These are phyloP conservation scores for Caenorhabditis sp. DNA, from an alignment of 2,888 invertebrate species.

Conservation along the genomic window DNA sequence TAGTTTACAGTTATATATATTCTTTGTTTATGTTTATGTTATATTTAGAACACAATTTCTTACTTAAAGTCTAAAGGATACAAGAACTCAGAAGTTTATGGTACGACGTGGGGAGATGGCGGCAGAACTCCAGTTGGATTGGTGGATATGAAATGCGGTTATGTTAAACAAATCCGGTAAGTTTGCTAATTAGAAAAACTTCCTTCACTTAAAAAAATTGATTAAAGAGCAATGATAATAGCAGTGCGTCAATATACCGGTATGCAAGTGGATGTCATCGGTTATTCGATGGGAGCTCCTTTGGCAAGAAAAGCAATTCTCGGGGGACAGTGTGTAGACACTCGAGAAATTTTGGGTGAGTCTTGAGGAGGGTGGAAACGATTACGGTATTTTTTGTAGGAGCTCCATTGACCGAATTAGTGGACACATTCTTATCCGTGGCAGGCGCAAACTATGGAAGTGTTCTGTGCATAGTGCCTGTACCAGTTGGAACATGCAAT, in stretches of 20 bases:
- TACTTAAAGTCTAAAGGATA: slow-evolving; percentile 71
- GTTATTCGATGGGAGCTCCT: slow-evolving; percentile 78
- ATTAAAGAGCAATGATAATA: slow-evolving; percentile 75
- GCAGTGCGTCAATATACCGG: slow-evolving; percentile 78
- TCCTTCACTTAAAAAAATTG: not conserved
- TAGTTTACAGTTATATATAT: too few species aligned
- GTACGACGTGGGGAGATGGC: slow-evolving; percentile 78
- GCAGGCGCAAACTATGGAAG: slow-evolving; percentile 78
- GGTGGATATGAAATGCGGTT: slow-evolving; percentile 77
- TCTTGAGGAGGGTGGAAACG: not conserved
- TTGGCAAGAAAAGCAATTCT: slow-evolving; percentile 75
- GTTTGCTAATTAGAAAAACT: slow-evolving; percentile 16
- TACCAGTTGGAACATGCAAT: slow-evolving; percentile 77
- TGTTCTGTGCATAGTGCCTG: slow-evolving; percentile 75
- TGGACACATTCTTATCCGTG: slow-evolving; percentile 77
- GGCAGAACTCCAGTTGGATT: slow-evolving; percentile 75
- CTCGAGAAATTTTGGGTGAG: slow-evolving; percentile 70
- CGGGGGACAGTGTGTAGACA: slow-evolving; percentile 74
- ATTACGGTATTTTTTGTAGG: slow-evolving; percentile 25
- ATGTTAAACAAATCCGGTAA: slow-evolving; percentile 78
- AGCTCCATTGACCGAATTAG: slow-evolving; percentile 76
- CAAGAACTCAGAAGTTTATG: slow-evolving; percentile 71
- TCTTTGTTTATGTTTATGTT: too few species aligned
- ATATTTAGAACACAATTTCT: slow-evolving; percentile 67
- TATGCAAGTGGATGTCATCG: slow-evolving; percentile 75